Evolutionary conservation across 2,113 vertebrate species (phyloP), one percentile per base, ranked within the genome.

Genomic region (Aleadryas rufinucha): DNA sequence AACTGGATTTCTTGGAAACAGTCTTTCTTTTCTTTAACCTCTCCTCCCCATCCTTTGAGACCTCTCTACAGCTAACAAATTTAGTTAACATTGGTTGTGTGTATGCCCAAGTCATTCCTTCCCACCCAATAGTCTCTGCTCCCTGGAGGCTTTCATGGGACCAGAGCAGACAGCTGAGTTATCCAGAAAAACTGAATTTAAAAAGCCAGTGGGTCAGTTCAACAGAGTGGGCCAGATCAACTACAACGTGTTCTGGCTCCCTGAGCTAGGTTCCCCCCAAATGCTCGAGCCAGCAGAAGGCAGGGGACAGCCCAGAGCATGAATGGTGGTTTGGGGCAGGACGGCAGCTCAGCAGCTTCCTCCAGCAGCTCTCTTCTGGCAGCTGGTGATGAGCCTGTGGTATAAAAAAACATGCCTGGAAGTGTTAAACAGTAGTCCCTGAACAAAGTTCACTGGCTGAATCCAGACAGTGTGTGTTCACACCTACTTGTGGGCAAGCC

Each of bases 191-290:
- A 66, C 28, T 4, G 3, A 53, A 31, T 28, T 84, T 1, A 69
- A 94, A 79, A 86, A 64, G 28, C 15, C 24, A 68, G 16, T 24
- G 27, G 12, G 16, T 54, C 54, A 27, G 21, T 31, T 61, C 39
- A 54, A 35, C 30, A 56, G 42, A 50, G 16, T 17, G 33, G 19
- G 16, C 18, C 39, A 90, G 35, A 49, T 56, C 49, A 47, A 28
- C 28, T 42, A 21, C 0, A 1, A 8, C 0, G 0, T 35, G 14
- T 66, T 79, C 49, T 88, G 71, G 4, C 26, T 84, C 26, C 17
- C 60, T 63, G 42, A 66, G 57, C 13, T 8, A 70, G 13, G 16
- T 59, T 3, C 4, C 11, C 33, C 6, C 7, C 8, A 59, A 35
- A 64, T 41, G 12, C 28, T 88, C 1, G 0, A 68, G 41, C n/a